Evolutionary conservation across 2,888 invertebrate species (phyloP).

Genomic region (Meloe dianella): DNA sequence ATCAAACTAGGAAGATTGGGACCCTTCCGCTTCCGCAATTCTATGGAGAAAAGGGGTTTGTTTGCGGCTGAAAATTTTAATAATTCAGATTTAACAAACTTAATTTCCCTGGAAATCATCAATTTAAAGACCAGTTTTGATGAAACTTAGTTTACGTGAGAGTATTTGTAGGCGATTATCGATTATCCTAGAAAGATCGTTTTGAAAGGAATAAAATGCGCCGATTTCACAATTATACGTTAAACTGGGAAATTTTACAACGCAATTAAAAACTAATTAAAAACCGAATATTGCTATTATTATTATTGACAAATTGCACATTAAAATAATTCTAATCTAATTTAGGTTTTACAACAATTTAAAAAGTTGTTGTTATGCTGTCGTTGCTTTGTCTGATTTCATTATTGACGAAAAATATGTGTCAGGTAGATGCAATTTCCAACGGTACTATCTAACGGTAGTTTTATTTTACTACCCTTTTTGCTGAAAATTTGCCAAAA

Average conservation of each 20-base stretch:
- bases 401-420: constrained; percentile 20
- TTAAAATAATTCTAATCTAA: neutral
- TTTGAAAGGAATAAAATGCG: neutral
- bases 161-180: neutral
- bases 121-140: too few species aligned
- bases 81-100: neutral
- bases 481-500: constrained; percentile 3
- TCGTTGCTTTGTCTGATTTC: neutral
- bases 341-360: constrained; percentile 2
- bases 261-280: constrained; percentile 4
- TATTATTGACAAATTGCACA: neutral
- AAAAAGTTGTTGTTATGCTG: constrained; percentile 3
- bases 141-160: too few species aligned
- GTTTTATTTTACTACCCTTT: neutral
- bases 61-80: neutral
- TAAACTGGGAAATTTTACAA: neutral
- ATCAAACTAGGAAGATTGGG: constrained; percentile 48
- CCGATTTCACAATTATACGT: neutral
- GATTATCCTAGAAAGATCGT: neutral
- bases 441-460: neutral
- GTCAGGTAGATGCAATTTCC: constrained; percentile 10
- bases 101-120: too few species aligned
- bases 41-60: constrained; percentile 44
- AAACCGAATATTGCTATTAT: neutral
- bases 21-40: constrained; percentile 58